These are phyloP conservation scores for Meta bourneti DNA, from an alignment of 2,888 invertebrate species.

Conservation along the genomic window DNA sequence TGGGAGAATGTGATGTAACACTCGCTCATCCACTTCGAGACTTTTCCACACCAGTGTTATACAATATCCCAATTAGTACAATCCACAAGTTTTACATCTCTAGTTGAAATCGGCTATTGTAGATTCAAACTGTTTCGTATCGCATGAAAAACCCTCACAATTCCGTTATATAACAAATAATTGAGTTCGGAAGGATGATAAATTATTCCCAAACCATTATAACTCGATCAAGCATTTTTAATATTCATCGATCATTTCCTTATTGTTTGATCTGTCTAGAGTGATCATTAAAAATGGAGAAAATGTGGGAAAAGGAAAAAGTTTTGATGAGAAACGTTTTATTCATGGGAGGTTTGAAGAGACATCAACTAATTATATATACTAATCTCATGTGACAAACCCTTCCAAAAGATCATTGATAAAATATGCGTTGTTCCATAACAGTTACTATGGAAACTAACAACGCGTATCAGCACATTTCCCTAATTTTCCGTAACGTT, in stretches of 20 bases:
- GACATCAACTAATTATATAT: too few relatives aligned
- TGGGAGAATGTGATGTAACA: background rate
- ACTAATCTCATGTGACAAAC: background rate
- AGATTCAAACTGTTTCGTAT: too few relatives aligned
- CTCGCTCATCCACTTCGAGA: background rate
- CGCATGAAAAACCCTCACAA: background rate
- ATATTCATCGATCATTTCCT: too few relatives aligned
- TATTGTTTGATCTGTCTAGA: too few relatives aligned
- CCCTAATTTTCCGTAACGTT: background rate
- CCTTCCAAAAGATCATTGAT: background rate
- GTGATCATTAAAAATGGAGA: too few relatives aligned
- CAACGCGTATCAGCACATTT: background rate
- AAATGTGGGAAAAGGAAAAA: too few relatives aligned
- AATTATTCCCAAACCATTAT: background rate
- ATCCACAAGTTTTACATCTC: background rate
- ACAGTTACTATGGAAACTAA: conserved; percentile 19
- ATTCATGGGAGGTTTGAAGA: too few relatives aligned
- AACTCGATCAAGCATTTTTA: too few relatives aligned
- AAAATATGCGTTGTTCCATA: conserved; percentile 3
- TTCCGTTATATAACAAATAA: background rate
- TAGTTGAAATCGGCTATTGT: background rate
- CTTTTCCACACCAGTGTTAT: background rate
- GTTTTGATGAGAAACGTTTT: too few relatives aligned
- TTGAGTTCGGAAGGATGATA: background rate
- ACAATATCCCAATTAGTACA: background rate